These are phyloP conservation scores for Timema cristinae DNA, from an alignment of 2,888 invertebrate genomes.

Conservation along the genomic window DNA sequence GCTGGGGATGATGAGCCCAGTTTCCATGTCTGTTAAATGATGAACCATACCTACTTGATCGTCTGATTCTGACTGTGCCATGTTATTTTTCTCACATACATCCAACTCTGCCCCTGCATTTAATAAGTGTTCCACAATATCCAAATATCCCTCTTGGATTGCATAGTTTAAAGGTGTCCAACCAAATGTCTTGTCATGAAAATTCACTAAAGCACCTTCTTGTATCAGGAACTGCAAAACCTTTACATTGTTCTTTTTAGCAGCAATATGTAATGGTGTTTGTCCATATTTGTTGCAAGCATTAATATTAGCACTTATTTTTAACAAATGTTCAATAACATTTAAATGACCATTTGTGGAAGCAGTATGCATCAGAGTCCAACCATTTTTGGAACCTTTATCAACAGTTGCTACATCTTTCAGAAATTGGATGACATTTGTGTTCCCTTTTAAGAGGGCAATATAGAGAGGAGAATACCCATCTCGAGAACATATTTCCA, in stretches of 20 bases:
- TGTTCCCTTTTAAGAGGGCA: conserved; percentile 7
- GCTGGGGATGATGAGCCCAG: neutral
- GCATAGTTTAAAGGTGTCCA: conserved; percentile 19
- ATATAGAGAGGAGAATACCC: neutral
- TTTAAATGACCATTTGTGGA: conserved; percentile 14
- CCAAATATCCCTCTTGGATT: conserved; percentile 13
- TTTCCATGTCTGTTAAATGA: no score
- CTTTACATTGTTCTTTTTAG: conserved; percentile 10
- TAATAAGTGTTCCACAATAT: conserved; percentile 15
- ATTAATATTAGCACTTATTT: conserved; percentile 13
- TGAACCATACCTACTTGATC: neutral
- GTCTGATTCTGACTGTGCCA: neutral
- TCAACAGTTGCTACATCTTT: conserved; percentile 9
- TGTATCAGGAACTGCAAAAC: conserved; percentile 11
- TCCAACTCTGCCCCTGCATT: neutral
- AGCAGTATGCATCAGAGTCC: conserved; percentile 16
- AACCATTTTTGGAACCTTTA: neutral
- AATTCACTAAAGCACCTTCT: conserved; percentile 10
- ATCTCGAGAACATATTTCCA: conserved; percentile 9
- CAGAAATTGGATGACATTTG: neutral
- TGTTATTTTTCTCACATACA: no score
- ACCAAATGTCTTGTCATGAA: conserved; percentile 10
- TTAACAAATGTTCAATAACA: conserved; percentile 8
- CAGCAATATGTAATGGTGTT: conserved; percentile 17
- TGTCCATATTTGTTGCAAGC: conserved; percentile 13